Conservation (phyloP, 1,140 invertebrate genomes). For the Bombus breviceps region DNA sequence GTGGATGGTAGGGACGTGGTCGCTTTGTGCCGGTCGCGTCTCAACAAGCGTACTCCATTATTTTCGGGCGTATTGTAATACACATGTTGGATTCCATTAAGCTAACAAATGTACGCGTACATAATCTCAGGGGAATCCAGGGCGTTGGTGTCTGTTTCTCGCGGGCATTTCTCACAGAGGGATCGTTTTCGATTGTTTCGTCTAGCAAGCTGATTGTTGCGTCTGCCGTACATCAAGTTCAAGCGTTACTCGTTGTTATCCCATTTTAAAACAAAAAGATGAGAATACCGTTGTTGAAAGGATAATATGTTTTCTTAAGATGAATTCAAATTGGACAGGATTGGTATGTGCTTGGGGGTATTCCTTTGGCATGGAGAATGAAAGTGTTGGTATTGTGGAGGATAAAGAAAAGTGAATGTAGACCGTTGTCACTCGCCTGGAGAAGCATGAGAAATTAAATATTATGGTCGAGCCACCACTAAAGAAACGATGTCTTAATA, state of each 20-base stretch:
- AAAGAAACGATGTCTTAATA: slow-evolving; percentile 12
- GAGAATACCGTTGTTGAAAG: not conserved
- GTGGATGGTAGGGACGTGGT: slow-evolving; percentile 1
- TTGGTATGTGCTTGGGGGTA: too few species aligned
- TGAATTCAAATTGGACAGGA: not conserved
- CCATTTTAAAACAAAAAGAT: not conserved
- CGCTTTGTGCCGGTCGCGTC: slow-evolving; percentile 31
- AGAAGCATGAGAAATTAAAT: not conserved
- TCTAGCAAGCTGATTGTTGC: slow-evolving; percentile 51
- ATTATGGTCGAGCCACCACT: not conserved
- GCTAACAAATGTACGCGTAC: slow-evolving; percentile 57
- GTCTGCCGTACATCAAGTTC: slow-evolving; percentile 54
- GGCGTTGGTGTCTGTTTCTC: slow-evolving; percentile 33
- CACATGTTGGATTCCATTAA: slow-evolving; percentile 58
- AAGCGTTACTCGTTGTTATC: slow-evolving; percentile 13
- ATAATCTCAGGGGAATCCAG: slow-evolving; percentile 53
- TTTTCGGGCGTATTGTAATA: slow-evolving; percentile 52
- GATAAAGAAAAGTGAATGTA: not conserved
- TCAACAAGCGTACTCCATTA: slow-evolving; percentile 54
- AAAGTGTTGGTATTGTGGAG: not conserved
- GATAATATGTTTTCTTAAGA: not conserved
- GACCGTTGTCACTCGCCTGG: not conserved
- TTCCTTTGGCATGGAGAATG: not conserved
- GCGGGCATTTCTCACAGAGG: slow-evolving; percentile 54
- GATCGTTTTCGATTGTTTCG: slow-evolving; percentile 49